Base-by-base conservation (phyloP, 2,797 vertebrate species). In the Gallinago stenura region DNA sequence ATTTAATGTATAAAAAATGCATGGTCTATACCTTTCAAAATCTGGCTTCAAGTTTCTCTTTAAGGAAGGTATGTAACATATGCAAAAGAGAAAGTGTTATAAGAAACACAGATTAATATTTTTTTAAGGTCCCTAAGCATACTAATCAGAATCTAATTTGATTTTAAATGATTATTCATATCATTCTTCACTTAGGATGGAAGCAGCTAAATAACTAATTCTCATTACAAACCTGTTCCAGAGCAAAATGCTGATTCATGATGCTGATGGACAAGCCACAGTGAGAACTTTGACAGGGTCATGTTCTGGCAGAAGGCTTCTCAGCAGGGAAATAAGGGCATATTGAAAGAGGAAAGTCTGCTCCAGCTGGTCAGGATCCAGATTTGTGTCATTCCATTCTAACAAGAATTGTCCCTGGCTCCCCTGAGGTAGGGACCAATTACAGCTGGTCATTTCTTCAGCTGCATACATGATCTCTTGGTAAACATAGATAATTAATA, bases 221-320 rank as follows among this genome's bases (percentile, higher is more conserved):
- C 46, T 81, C 13, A 33, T 64, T 82, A 57, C 30, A 89, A 85
- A 53, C 14, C 5, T 57, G 4, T 64, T 83, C 46, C 0, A 4
- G 56, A 73, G 54, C 57, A 79, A 94, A 87, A 51, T 71, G 83
- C 51, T 92, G 61, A 90, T 93, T 96, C 77, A 71, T 81, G 71
- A 51, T n/a, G 21, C 24, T 87, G 80, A 93, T 81, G 48, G 87
- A 95, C 83, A 94, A 81, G 81, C 18, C 58, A 93, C n/a, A 26
- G 1, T 33, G 60, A 84, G 64, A 90, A 87, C 50, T 82, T 87
- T 90, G 93, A 91, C 56, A 69, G 46, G 16, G 46, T 14, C 6
- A 15, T 60, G 39, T 56, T 95, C 78, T 85, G 61, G 72, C 89
- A 95, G 91, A 97, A 92, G 78, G 66, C 43, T 87, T 94, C 94